Percentiles rank a stretch among this genome's conserved stretches.
Evolutionary conservation across 2,888 invertebrate species (phyloP).

Genomic region (Drosophila emarginata): DNA sequence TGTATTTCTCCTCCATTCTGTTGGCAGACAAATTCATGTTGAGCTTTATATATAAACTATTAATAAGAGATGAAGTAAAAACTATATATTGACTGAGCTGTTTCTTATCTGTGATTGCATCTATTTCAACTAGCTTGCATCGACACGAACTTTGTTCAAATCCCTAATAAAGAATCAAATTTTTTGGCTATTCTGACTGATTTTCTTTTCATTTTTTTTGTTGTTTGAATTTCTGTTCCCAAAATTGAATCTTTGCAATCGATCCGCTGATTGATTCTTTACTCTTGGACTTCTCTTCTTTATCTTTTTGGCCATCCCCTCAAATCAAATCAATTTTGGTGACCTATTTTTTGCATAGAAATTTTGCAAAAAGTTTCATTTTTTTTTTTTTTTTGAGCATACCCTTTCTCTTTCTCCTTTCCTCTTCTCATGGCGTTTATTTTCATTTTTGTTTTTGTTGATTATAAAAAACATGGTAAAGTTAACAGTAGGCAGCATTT

Average conservation of each 20-base stretch:
- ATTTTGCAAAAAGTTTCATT: background rate
- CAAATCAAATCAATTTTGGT: slow-evolving; percentile 1
- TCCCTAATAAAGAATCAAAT: too few species aligned
- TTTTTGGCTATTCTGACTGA: too few species aligned
- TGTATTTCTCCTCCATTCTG: too few species aligned
- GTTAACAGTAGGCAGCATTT: slow-evolving; percentile 4
- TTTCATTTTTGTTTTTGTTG: background rate
- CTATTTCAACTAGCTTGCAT: too few species aligned
- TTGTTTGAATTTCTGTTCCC: background rate
- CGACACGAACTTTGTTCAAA: too few species aligned
- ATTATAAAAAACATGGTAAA: slow-evolving; percentile 3
- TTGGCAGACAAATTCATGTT: too few species aligned
- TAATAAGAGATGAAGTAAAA: too few species aligned
- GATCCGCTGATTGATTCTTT: slow-evolving; percentile 1
- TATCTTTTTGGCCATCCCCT: background rate
- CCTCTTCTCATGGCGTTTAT: background rate
- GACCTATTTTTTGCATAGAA: background rate
- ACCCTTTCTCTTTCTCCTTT: too few species aligned
- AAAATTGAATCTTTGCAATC: slow-evolving; percentile 1
- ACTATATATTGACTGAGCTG: too few species aligned
- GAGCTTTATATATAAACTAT: too few species aligned
- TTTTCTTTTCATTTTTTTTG: too few species aligned
- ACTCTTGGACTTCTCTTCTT: background rate
- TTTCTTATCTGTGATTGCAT: too few species aligned
- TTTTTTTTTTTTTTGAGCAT: background rate